Evolutionary conservation across 2,797 vertebrate species (phyloP).

Genomic region (Erethizon dorsatum): DNA sequence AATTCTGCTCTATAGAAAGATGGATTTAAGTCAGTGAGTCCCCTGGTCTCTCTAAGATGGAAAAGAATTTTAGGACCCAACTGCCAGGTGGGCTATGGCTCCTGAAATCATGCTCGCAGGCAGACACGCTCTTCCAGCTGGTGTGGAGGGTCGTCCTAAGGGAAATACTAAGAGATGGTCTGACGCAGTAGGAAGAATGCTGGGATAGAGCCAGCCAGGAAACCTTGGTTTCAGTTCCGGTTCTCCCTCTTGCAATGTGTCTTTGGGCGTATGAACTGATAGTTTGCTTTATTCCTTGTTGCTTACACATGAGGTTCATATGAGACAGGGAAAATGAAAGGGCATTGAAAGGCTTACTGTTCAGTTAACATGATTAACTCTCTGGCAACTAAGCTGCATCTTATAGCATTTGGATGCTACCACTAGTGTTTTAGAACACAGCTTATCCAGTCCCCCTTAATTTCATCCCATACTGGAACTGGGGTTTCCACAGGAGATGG

Average conservation of each 20-base stretch:
- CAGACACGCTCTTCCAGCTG: not conserved
- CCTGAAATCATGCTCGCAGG: not conserved
- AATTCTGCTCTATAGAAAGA: not conserved
- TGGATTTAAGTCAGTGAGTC: not conserved
- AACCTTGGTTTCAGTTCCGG: not conserved
- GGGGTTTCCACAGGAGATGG: not conserved
- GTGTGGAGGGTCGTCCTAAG: not conserved
- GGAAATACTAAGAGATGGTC: too few relatives aligned
- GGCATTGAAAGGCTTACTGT: not conserved
- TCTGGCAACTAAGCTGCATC: not conserved
- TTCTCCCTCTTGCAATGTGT: not conserved
- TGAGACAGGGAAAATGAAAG: not conserved
- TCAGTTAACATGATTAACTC: not conserved
- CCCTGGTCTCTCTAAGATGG: not conserved
- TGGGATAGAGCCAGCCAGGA: not conserved
- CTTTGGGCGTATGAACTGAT: not conserved
- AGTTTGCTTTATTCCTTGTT: not conserved
- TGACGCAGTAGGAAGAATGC: not conserved
- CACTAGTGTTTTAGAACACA: not conserved
- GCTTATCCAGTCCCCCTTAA: not conserved
- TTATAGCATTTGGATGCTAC: not conserved
- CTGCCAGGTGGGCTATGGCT: not conserved
- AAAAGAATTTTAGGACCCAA: not conserved
- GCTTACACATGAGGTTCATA: not conserved
- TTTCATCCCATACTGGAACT: not conserved